phyloP scores from a whole-genome alignment of 2,113 vertebrate species.

The Ailuropoda melanoleuca region DNA sequence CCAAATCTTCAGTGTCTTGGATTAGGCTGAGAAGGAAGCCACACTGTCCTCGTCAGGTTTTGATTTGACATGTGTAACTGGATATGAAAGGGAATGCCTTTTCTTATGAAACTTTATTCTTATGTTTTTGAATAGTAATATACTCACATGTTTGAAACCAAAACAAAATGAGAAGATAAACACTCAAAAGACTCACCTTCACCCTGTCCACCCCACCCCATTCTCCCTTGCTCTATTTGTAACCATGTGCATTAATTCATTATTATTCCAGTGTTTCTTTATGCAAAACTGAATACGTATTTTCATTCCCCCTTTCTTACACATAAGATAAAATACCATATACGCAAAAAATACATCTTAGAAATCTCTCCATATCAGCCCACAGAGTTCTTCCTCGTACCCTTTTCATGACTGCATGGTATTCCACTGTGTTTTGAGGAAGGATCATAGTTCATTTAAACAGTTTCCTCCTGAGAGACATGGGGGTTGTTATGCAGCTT shows the following conservation, averaged over 20 bases:
- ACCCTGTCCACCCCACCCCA: background rate
- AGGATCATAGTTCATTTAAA: background rate
- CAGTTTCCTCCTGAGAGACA: background rate
- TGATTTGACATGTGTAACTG: background rate
- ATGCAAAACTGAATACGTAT: background rate
- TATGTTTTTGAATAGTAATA: background rate
- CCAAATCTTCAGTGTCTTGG: background rate
- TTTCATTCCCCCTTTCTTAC: background rate
- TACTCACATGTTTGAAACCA: background rate
- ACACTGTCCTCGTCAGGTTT: background rate
- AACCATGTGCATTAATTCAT: background rate
- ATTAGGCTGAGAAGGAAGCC: background rate
- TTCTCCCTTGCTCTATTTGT: background rate
- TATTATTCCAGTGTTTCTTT: background rate
- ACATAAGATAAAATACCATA: background rate
- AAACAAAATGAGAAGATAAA: conserved; percentile 14
- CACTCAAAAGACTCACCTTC: background rate
- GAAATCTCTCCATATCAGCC: background rate
- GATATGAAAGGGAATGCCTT: background rate
- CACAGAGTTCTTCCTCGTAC: background rate
- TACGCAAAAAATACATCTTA: background rate
- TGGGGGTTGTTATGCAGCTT: background rate
- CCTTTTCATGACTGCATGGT: background rate
- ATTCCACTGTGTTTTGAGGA: background rate
- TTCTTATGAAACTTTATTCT: background rate